Conservation (phyloP, 2,888 invertebrate genomes). For the Parelbella ahira region DNA sequence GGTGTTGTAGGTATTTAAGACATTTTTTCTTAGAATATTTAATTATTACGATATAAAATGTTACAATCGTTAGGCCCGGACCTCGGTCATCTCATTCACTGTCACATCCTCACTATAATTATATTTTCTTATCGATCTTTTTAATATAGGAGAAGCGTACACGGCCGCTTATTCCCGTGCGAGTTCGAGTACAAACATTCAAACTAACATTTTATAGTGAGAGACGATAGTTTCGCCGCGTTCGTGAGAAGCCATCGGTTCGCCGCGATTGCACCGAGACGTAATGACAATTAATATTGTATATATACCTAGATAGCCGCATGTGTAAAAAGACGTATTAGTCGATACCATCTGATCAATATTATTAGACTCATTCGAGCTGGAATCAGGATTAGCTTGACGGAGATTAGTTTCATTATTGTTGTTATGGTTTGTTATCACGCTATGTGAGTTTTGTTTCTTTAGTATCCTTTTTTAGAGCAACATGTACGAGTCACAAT, state of each 20-base stretch:
- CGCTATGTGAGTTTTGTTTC: conserved; percentile 57
- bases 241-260: conserved; percentile 79
- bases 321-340: conserved; percentile 66
- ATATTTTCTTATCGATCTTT: conserved; percentile 79
- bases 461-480: conserved; percentile 62
- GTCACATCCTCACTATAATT: conserved; percentile 78
- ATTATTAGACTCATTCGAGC: conserved; percentile 76
- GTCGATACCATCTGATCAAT: conserved; percentile 75
- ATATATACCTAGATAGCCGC: conserved; percentile 76
- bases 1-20: conserved; percentile 81
- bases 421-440: conserved; percentile 65
- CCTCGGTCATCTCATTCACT: conserved; percentile 71
- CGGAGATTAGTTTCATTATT: conserved; percentile 69
- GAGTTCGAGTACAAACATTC: conserved; percentile 67
- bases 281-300: conserved; percentile 68
- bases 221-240: conserved; percentile 69
- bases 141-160: conserved; percentile 75
- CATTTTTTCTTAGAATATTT: conserved; percentile 81
- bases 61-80: conserved; percentile 74
- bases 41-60: conserved; percentile 77
- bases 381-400: conserved; percentile 71
- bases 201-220: conserved; percentile 63
- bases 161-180: conserved; percentile 76
- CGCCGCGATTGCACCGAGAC: conserved; percentile 74
- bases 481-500: conserved; percentile 51